A percentile compares a stretch with the other conserved stretches of the same genome.
phyloP scores from a whole-genome alignment of 2,113 vertebrate genomes.

The Elaphurus davidianus region DNA sequence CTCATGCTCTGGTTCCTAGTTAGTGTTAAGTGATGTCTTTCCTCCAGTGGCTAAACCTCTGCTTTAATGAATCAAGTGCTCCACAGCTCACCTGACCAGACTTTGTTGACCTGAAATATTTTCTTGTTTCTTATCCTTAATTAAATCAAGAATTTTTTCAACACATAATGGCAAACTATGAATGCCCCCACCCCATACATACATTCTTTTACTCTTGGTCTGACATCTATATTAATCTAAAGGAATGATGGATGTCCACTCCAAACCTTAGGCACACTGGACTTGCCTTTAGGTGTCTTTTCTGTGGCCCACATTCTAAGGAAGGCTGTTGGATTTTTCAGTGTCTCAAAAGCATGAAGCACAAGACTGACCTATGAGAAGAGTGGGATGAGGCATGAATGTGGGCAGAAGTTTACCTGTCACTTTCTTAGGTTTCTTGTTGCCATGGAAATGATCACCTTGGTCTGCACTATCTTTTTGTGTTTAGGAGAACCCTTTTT shows the following conservation, averaged over 20 bases:
- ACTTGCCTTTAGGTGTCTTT: background rate
- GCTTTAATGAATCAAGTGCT: background rate
- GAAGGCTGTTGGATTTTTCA: background rate
- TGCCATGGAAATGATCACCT: conserved; percentile 65
- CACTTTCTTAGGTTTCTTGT: conserved; percentile 26
- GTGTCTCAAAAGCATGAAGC: background rate
- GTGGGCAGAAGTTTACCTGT: conserved; percentile 45
- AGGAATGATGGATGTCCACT: background rate
- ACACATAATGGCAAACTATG: background rate
- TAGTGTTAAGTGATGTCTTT: background rate
- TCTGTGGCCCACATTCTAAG: background rate
- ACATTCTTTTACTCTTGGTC: background rate
- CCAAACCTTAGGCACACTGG: background rate
- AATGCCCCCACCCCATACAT: background rate
- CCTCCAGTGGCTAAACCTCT: background rate
- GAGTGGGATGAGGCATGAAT: background rate
- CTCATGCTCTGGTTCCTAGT: background rate
- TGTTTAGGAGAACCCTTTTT: conserved; percentile 34
- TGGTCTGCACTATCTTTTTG: conserved; percentile 26
- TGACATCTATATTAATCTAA: background rate
- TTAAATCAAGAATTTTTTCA: background rate
- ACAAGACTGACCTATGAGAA: conserved; percentile 46
- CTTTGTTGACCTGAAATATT: background rate
- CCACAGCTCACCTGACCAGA: background rate
- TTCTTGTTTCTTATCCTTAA: background rate